Percentiles rank a stretch among this genome's conserved stretches.
These are phyloP conservation scores for Epinephelus moara DNA, from an alignment of 2,113 vertebrate genomes.

Conservation along the genomic window DNA sequence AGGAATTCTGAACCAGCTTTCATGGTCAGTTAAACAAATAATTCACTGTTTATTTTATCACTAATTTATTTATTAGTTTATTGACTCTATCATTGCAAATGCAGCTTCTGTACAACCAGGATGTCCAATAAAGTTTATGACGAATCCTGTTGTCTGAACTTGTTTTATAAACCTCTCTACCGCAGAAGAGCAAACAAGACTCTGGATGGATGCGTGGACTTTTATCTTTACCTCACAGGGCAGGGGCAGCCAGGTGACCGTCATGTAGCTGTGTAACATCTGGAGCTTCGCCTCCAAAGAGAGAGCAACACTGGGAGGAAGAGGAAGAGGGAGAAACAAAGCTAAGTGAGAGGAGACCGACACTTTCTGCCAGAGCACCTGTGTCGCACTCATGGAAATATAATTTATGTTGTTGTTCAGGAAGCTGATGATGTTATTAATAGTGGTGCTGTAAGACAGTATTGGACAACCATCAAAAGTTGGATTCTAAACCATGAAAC, in stretches of 20 bases:
- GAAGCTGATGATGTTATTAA: background rate
- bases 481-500: background rate
- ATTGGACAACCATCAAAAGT: background rate
- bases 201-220: background rate
- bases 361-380: background rate
- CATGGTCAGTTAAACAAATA: background rate
- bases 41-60: background rate
- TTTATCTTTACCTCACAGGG: constrained; percentile 90
- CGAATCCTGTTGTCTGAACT: background rate
- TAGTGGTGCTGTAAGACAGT: background rate
- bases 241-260: constrained; percentile 92
- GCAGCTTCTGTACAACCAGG: background rate
- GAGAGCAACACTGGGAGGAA: constrained; percentile 87
- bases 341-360: background rate
- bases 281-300: constrained; percentile 96
- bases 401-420: background rate
- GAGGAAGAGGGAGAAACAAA: constrained; percentile 1
- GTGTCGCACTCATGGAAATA: background rate
- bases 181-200: constrained; percentile 2
- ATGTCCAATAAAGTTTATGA: background rate
- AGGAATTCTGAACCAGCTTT: background rate
- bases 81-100: background rate
- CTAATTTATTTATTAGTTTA: background rate
- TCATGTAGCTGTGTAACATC: constrained; percentile 97
- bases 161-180: background rate